Conservation (phyloP, 2,888 invertebrate genomes). For the Entomobrya proxima region DNA sequence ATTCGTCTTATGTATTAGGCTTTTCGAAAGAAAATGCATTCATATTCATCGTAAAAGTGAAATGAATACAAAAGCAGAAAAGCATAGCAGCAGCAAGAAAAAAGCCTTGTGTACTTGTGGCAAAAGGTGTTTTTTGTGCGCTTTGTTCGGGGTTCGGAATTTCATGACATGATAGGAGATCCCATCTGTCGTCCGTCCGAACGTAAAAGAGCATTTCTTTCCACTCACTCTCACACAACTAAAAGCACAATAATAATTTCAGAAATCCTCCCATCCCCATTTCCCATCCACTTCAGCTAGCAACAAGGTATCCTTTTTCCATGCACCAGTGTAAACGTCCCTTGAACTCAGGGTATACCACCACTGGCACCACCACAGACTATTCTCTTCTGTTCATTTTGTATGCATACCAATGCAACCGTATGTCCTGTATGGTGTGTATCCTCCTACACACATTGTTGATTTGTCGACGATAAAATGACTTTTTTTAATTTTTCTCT, state of each 20-base stretch:
- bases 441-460: not conserved
- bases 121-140: slow-evolving; percentile 20
- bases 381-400: not conserved
- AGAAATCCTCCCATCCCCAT: slow-evolving; percentile 44
- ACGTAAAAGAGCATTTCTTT: not conserved
- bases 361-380: no score
- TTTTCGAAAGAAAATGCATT: no score
- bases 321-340: slow-evolving; percentile 14
- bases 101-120: no score
- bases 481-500: no score
- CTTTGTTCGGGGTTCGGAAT: slow-evolving; percentile 21
- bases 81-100: no score
- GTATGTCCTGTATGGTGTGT: not conserved
- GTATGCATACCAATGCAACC: not conserved
- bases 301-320: slow-evolving; percentile 56
- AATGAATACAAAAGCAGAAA: no score
- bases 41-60: no score
- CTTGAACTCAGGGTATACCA: slow-evolving; percentile 24
- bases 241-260: not conserved
- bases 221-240: not conserved
- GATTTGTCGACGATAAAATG: not conserved
- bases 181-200: slow-evolving; percentile 34
- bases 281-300: slow-evolving; percentile 60
- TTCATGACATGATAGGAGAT: slow-evolving; percentile 24
- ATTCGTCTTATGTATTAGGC: no score